These are phyloP conservation scores for Sarcophaga caerulescens DNA, from an alignment of 2,888 invertebrate genomes.

Conservation along the genomic window DNA sequence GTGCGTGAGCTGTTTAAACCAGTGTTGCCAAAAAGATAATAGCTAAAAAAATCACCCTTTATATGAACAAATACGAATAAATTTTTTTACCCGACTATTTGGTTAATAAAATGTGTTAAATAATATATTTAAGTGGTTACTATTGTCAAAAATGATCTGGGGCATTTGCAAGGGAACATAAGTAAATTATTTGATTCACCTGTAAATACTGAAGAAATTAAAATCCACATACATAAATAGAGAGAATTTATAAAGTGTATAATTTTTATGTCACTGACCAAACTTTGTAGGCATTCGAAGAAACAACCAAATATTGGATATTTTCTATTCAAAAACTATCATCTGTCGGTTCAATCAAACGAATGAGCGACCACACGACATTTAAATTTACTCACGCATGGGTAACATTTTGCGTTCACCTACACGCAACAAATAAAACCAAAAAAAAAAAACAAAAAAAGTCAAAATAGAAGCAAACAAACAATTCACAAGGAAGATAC, in stretches of 20 bases:
- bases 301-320: slow-evolving; percentile 38
- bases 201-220: neutral
- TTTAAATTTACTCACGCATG: slow-evolving; percentile 69
- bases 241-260: neutral
- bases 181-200: neutral
- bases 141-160: neutral
- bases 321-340: slow-evolving; percentile 71
- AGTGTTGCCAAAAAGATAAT: too few relatives aligned
- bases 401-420: slow-evolving; percentile 16
- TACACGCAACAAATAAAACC: neutral
- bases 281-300: neutral
- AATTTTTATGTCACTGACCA: slow-evolving; percentile 30
- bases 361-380: slow-evolving; percentile 74
- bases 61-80: too few relatives aligned
- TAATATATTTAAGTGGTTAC: too few relatives aligned
- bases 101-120: slow-evolving; percentile 67
- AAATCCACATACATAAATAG: too few relatives aligned
- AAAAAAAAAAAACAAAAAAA: slow-evolving; percentile 13
- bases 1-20: too few relatives aligned
- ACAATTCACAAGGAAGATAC: slow-evolving; percentile 68
- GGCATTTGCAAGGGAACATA: neutral
- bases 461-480: neutral
- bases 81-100: too few relatives aligned
- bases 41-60: too few relatives aligned
- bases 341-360: slow-evolving; percentile 79